Evolutionary conservation across 2,113 vertebrate genomes (phyloP), one percentile per base, ranked within the genome.

Genomic region (Nerophis ophidion): DNA sequence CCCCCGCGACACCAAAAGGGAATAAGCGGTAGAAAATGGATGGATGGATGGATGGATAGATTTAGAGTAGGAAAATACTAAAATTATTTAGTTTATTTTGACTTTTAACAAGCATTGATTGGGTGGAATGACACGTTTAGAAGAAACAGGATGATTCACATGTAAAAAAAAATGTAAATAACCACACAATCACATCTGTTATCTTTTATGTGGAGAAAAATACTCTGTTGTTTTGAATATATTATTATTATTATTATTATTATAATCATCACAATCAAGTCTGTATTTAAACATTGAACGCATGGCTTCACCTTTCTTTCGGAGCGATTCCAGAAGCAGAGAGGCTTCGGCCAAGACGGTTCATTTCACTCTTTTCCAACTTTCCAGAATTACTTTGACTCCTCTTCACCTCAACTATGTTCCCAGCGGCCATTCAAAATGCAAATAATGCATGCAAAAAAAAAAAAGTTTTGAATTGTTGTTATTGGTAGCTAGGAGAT

Each of bases 401-500:
- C 79, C 81, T 87, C 67, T 66, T 71, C 65, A 60, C 65, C 65
- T 63, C 64, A 4, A 9, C 17, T 57, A 45, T 13, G 26, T 82
- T 81, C 76, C 75, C 75, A 54, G 62, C 62, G 61, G 65, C 57
- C 64, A 55, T 75, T 75, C 54, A 44, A 75, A 82, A 80, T 82
- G 71, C 36, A 72, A 85, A 71, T 79, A 47, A 65, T 58, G 64
- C 68, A 65, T 53, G 48, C 42, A 75, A 81, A 71, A 78, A 65
- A 53, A 60, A 77, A 57, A 61, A 54, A 75, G 49, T 34, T 58
- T 72, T 70, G 60, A 71, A 68, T 78, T 86, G 63, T 72, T 72
- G 66, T 65, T 73, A 45, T 51, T 11, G 34, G 77, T 82, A 84
- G 76, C 82, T 77, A 75, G 57, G 79, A 72, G 68, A 83, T 69